Percentiles rank a stretch among this genome's conserved stretches.
Conservation (phyloP, 64 coral and sea anemone species). For the Montipora sp. region DNA sequence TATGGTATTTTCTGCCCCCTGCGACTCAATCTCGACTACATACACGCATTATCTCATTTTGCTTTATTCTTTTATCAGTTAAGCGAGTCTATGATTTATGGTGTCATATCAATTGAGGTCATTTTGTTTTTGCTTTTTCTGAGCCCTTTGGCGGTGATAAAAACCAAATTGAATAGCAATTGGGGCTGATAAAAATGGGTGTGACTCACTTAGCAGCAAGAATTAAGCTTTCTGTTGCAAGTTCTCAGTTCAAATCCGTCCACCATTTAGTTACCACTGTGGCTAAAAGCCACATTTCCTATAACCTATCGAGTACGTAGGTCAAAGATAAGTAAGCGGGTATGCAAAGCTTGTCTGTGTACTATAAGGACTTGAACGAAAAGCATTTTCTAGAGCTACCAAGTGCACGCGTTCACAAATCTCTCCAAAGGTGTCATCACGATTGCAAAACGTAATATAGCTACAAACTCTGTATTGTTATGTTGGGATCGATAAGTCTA, state of each 20-base stretch:
- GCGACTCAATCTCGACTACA: neutral
- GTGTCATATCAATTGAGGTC: neutral
- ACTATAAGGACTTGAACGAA: neutral
- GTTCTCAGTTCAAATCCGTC: neutral
- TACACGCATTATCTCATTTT: neutral
- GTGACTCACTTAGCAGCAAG: neutral
- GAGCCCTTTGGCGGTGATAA: neutral
- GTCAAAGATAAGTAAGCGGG: neutral
- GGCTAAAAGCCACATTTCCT: neutral
- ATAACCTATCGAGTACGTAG: neutral
- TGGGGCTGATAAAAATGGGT: neutral
- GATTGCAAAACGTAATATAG: neutral
- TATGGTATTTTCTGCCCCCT: neutral
- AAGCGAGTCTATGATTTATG: neutral
- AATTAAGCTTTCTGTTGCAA: neutral
- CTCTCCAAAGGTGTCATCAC: neutral
- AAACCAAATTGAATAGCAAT: constrained; percentile 8
- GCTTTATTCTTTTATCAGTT: neutral
- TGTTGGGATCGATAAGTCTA: neutral
- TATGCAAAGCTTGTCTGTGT: neutral
- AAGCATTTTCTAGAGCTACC: too few relatives aligned
- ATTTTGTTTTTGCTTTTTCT: neutral
- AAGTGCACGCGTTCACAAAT: neutral
- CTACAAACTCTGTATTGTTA: neutral
- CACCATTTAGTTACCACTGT: neutral